Base-by-base conservation (phyloP, 2,797 vertebrate species). In the Spinibarbus caldwelli region DNA sequence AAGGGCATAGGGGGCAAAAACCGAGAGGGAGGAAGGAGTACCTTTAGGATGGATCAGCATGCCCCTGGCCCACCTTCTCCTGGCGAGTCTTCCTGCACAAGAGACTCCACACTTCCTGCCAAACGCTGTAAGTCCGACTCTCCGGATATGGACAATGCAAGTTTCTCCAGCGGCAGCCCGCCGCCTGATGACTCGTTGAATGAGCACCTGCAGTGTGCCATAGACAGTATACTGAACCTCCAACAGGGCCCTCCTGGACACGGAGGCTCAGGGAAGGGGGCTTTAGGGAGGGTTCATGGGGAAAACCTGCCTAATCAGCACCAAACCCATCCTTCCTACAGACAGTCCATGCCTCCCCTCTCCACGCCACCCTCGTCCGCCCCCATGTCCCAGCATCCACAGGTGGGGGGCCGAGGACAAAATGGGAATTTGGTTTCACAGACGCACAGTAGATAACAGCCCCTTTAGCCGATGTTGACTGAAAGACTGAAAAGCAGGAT, bases 181-280 rank as follows among this genome's bases (percentile, higher is more conserved):
- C 97, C 96, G 47, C 95, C 94, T 1, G 97, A 98, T 14, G 97
- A 98, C 89, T 94, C 96, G 0, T 95, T 99, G 41, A 97, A 96
- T 0, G 96, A 98, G 90, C 97, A 99, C 92, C 94, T 99, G 29
- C 98, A 99, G 94, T 98, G 97, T 23, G 97, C 98, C 91, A 99
- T 99, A 76, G 97, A 99, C 94, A 98, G 97, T 94, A 99, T 99
- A 94, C 96, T 99, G 1, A 98, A 99, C 92, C 95, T 99, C 77
- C 97, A 98, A 91, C 97, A 98, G 92, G 95, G 94, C 88, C 94
- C 94, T 26, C 83, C 92, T 0, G 85, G 91, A 52, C 92, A 92
- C 0, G 92, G 92, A 47, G 91, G 91, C 47, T 91, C 92, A 85
- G 85, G 92, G n/a, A 92, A 93, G 85, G 92, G 91, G 45, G 90